Evolutionary conservation across 2,113 vertebrate species (phyloP).

Genomic region (Amblyopsis rosae): DNA sequence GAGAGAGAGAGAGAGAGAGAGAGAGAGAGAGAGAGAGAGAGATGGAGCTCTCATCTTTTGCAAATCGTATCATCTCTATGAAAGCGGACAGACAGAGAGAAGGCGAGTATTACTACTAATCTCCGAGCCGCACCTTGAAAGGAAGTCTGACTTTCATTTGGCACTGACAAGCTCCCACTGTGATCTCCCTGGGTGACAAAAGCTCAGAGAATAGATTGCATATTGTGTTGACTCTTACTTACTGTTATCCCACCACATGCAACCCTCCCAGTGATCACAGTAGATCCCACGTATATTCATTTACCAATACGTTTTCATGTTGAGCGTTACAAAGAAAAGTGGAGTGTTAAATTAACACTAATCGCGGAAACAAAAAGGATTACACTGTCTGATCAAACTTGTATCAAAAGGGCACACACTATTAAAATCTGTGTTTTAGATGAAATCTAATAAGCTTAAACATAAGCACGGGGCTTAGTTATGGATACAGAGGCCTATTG

Average conservation of each 20-base stretch:
- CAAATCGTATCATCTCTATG: conserved; percentile 67
- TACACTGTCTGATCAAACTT: conserved; percentile 63
- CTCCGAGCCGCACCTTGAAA: conserved; percentile 69
- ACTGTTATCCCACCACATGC: conserved; percentile 21
- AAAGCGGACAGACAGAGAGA: conserved; percentile 60
- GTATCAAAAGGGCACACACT: conserved; percentile 52
- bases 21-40: conserved; percentile 30
- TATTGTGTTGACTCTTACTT: conserved; percentile 43
- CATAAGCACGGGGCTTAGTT: conserved; percentile 66
- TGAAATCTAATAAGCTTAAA: conserved; percentile 75
- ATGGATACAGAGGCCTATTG: conserved; percentile 66
- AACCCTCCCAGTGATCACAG: background rate
- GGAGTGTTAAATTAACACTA: conserved; percentile 55
- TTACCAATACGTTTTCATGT: conserved; percentile 15
- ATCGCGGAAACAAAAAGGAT: conserved; percentile 45
- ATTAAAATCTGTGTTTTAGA: conserved; percentile 55
- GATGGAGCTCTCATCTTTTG: conserved; percentile 48
- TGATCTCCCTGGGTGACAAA: conserved; percentile 67
- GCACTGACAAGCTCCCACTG: conserved; percentile 61
- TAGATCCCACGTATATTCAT: conserved; percentile 7
- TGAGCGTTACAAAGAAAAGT: conserved; percentile 17
- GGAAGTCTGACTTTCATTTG: conserved; percentile 68
- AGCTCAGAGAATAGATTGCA: conserved; percentile 58
- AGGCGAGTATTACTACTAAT: conserved; percentile 74
- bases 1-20: conserved; percentile 15